Conservation (phyloP, 2,113 vertebrate species). For the Archilochus colubris region DNA sequence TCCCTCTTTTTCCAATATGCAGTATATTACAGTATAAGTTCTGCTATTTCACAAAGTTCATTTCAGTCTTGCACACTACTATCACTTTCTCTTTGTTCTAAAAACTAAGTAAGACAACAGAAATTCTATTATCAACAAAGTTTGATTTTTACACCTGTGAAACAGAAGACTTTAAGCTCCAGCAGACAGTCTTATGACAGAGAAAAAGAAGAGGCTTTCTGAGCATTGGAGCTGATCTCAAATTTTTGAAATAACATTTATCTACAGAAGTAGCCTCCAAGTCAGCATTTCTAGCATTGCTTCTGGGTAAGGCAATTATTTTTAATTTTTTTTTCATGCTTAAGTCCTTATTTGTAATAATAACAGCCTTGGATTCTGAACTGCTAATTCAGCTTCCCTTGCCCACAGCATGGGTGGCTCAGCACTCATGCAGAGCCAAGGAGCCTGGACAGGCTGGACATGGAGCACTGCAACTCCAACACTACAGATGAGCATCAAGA, state of each 20-base stretch:
- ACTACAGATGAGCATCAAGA: accelerated
- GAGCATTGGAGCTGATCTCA: accelerated
- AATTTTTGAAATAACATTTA: not conserved
- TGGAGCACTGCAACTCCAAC: not conserved
- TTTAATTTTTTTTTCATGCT: not conserved
- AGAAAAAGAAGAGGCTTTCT: not conserved
- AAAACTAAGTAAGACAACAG: not conserved
- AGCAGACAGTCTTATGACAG: not conserved
- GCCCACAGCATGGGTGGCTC: accelerated
- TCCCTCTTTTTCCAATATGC: not conserved
- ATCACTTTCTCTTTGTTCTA: not conserved
- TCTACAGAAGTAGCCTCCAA: not conserved
- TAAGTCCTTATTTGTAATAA: not conserved
- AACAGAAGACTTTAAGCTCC: not conserved
- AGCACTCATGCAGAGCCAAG: not conserved
- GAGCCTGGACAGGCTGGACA: not conserved
- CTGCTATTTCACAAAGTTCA: not conserved
- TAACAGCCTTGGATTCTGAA: not conserved
- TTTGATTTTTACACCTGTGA: not conserved
- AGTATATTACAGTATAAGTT: not conserved
- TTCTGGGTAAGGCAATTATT: not conserved
- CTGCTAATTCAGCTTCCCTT: not conserved
- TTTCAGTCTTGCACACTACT: not conserved
- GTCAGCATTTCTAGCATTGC: not conserved
- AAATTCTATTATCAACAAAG: not conserved